These are phyloP conservation scores for Zoanthus sansibaricus DNA, from an alignment of 92 coral and sea anemone species.

Conservation along the genomic window DNA sequence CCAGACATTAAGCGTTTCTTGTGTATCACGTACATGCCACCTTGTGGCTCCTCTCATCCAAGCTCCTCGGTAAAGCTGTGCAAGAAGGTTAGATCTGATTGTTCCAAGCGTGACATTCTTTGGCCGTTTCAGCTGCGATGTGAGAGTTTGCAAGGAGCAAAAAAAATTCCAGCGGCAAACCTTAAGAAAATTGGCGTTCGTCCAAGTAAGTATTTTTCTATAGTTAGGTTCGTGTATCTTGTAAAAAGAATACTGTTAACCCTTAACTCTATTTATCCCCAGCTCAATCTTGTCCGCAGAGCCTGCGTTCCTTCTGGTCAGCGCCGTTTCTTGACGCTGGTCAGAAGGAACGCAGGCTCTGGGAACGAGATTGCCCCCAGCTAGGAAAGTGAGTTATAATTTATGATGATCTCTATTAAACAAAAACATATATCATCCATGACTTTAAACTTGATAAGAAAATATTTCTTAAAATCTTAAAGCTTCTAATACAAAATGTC, in stretches of 20 bases:
- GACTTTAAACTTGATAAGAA: too few species aligned
- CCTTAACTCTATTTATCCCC: too few species aligned
- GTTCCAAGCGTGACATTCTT: not conserved
- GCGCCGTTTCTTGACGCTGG: too few species aligned
- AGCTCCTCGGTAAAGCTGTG: constrained; percentile 17
- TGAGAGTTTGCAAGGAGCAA: constrained; percentile 5
- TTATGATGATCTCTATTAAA: too few species aligned
- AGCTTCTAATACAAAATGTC: too few species aligned
- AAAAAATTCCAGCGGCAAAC: not conserved
- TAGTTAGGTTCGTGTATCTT: not conserved
- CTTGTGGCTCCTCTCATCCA: not conserved
- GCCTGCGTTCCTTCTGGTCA: too few species aligned
- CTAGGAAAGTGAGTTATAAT: too few species aligned
- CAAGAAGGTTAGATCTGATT: constrained; percentile 19
- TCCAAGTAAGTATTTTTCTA: not conserved
- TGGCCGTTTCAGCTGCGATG: constrained; percentile 17
- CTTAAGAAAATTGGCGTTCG: not conserved
- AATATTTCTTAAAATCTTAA: too few species aligned
- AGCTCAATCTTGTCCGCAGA: too few species aligned
- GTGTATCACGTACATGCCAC: constrained; percentile 16
- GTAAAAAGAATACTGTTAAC: not conserved
- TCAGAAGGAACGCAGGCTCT: too few species aligned
- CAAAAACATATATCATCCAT: too few species aligned
- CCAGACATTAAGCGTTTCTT: constrained; percentile 18
- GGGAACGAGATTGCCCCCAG: too few species aligned